Evolutionary conservation across 2,113 vertebrate species (phyloP).

Genomic region (Ascaphus truei): DNA sequence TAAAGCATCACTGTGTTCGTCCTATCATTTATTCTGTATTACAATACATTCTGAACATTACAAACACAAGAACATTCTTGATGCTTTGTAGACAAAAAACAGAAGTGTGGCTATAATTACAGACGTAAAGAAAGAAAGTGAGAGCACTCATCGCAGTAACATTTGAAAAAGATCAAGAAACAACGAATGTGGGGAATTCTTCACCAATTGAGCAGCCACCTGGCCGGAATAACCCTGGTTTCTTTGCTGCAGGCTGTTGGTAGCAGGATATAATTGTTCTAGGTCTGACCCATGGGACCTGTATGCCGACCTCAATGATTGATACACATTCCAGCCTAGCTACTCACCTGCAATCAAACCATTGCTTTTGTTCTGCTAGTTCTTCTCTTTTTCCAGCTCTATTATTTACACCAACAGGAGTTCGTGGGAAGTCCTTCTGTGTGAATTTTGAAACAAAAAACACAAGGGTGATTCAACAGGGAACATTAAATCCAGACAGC

Average conservation of each 20-base stretch:
- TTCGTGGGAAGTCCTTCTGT: neutral
- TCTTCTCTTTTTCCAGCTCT: too few species aligned
- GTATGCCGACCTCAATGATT: neutral
- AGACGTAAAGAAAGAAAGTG: neutral
- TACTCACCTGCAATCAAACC: conserved; percentile 3
- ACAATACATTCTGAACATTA: too few species aligned
- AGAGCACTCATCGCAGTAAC: too few species aligned
- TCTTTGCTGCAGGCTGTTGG: neutral
- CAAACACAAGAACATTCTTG: too few species aligned
- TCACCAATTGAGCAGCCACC: neutral
- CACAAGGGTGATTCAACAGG: neutral
- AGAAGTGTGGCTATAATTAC: neutral
- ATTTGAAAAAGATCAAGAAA: neutral
- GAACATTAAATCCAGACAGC: too few species aligned
- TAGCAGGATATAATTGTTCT: neutral
- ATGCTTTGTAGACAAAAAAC: neutral
- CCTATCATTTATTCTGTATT: too few species aligned
- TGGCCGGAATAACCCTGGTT: neutral
- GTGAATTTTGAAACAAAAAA: neutral
- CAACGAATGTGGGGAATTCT: neutral
- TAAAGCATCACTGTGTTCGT: too few species aligned
- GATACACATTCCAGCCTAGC: neutral
- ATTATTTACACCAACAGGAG: neutral
- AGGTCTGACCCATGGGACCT: neutral
- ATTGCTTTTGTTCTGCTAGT: neutral